Conservation (phyloP, 2,888 invertebrate species). For the Hetaerina titia region DNA sequence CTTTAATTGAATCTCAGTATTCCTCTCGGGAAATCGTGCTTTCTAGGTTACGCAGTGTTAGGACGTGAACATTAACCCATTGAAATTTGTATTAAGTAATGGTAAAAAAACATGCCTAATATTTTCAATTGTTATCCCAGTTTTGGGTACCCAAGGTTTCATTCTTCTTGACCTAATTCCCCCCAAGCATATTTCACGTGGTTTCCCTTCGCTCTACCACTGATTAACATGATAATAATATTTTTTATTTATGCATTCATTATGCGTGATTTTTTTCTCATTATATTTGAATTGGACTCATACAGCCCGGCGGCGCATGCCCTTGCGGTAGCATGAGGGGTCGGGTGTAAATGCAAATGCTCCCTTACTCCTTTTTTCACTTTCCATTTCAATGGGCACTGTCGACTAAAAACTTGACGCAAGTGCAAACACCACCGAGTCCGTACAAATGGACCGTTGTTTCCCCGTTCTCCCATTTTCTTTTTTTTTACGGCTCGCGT, state of each 20-base stretch:
- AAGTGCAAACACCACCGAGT: neutral
- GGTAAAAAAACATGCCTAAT: no score
- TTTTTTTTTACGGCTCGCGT: neutral
- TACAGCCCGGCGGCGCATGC: neutral
- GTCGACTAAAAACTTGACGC: neutral
- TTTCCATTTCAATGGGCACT: neutral
- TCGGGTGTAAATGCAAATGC: conserved; percentile 14
- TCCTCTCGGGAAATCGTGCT: no score
- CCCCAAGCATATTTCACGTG: neutral
- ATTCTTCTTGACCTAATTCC: neutral
- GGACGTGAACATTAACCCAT: no score
- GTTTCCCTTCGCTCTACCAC: neutral
- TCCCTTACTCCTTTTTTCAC: neutral
- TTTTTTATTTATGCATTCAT: neutral
- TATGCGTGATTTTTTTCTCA: neutral
- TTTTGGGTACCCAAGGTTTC: neutral
- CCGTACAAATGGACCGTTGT: neutral
- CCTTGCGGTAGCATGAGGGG: neutral
- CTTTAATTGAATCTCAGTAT: no score
- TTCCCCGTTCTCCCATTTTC: neutral
- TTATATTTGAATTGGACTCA: conserved; percentile 7
- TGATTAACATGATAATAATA: neutral
- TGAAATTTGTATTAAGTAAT: no score
- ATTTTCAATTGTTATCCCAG: neutral
- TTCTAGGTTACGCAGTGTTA: no score